phyloP scores from a whole-genome alignment of 2,797 vertebrate species.

The Podargus strigoides region DNA sequence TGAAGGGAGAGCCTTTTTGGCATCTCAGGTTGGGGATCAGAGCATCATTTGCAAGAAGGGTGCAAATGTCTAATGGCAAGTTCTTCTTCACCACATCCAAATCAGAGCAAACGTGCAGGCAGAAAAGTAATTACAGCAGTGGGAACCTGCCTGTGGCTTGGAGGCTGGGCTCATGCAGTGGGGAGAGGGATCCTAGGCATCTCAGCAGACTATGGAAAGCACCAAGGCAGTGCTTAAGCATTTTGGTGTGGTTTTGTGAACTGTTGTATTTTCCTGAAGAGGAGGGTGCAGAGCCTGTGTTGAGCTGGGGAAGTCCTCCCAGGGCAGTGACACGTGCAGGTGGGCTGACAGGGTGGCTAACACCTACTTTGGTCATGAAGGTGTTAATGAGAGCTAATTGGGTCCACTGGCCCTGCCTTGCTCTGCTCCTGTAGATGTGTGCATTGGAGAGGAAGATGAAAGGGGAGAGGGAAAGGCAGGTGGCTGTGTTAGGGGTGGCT shows the following conservation, averaged over 20 bases:
- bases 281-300: neutral
- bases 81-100: neutral
- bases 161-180: neutral
- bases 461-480: neutral
- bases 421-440: neutral
- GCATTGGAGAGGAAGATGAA: neutral
- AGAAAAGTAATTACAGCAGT: neutral
- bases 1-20: neutral
- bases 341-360: neutral
- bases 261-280: neutral
- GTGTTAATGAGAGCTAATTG: neutral
- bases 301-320: neutral
- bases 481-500: no score
- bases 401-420: neutral
- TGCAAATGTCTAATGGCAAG: neutral
- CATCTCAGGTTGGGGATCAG: neutral
- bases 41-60: rapidly evolving
- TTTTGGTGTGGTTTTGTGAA: neutral
- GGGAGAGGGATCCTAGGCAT: neutral
- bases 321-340: neutral
- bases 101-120: neutral
- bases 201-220: neutral
- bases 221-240: neutral
- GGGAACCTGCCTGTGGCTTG: neutral
- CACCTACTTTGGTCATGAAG: neutral